These are phyloP conservation scores for Lemur catta DNA, from an alignment of 2,797 vertebrate genomes.

Conservation along the genomic window DNA sequence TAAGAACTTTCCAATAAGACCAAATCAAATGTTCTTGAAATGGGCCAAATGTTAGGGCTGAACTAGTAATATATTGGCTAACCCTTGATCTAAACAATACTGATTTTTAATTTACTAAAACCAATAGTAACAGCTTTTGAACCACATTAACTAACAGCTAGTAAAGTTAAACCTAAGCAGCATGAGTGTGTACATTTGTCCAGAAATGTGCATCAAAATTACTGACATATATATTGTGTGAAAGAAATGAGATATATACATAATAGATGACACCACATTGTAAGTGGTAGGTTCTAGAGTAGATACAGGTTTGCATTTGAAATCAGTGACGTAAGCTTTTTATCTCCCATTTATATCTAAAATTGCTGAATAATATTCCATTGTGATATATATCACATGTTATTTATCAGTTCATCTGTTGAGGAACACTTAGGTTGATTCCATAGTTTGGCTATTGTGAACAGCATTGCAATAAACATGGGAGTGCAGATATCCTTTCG, in stretches of 20 bases:
- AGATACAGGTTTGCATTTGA: neutral
- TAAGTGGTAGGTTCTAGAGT: neutral
- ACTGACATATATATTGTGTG: neutral
- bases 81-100: neutral
- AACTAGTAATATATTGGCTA: neutral
- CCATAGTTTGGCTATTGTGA: too few relatives aligned
- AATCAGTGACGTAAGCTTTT: neutral
- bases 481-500: too few relatives aligned
- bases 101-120: constrained; percentile 33
- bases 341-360: neutral
- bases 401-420: too few relatives aligned
- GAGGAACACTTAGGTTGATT: too few relatives aligned
- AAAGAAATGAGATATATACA: neutral
- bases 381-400: too few relatives aligned
- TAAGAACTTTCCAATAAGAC: neutral
- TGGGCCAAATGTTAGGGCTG: neutral
- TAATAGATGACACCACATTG: neutral
- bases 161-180: neutral
- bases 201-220: neutral
- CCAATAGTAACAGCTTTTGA: neutral
- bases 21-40: neutral
- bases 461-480: too few relatives aligned
- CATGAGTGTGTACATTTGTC: neutral
- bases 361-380: too few relatives aligned
- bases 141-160: neutral